Base-by-base conservation (phyloP, 2,797 vertebrate species). In the Erpetoichthys calabaricus region DNA sequence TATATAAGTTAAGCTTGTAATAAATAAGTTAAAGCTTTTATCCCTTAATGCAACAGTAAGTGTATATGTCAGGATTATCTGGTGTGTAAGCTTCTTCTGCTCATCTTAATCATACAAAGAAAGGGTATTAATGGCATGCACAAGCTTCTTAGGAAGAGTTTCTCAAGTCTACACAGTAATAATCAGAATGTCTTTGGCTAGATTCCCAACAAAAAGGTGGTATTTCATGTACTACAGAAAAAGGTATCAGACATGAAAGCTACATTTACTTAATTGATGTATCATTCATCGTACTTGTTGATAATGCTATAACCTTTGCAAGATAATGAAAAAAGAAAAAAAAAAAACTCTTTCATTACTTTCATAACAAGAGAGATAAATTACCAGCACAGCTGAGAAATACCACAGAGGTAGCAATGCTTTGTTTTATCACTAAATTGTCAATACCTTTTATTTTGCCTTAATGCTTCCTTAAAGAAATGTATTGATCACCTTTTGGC, bases 391-490 rank as follows among this genome's bases (percentile, higher is more conserved):
- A 54, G 61, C 72, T 58, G 70, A 68, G 64, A 76, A 70, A 70
- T 60, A 60, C 49, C 75, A 71, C 80, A 74, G 75, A 70, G 62
- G 71, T 71, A 67, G 60, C 41, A 72, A 64, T 66, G 57, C 62
- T 70, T 47, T 5, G 68, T 68, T 73, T 74, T 69, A 75, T 70
- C 71, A 68, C 71, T 66, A 74, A 80, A 74, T 62, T 59, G 73
- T 73, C 72, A 73, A 80, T 75, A 67, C 72, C 44, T 59, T 65
- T 68, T 69, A 75, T 82, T 73, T 80, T 77, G 80, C 85, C 74
- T 82, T 83, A 75, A 83, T 82, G 78, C 84, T 83, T 81, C 80
- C 83, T 89, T 84, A 89, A 85, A 85, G 86, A 85, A 87, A 85
- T 68, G 78, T 78, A 89, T 86, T 80, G 90, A 91, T 84, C 83